Evolutionary conservation across 2,888 invertebrate species (phyloP), one percentile per base, ranked within the genome.

Genomic region (Tortricodes alternella): DNA sequence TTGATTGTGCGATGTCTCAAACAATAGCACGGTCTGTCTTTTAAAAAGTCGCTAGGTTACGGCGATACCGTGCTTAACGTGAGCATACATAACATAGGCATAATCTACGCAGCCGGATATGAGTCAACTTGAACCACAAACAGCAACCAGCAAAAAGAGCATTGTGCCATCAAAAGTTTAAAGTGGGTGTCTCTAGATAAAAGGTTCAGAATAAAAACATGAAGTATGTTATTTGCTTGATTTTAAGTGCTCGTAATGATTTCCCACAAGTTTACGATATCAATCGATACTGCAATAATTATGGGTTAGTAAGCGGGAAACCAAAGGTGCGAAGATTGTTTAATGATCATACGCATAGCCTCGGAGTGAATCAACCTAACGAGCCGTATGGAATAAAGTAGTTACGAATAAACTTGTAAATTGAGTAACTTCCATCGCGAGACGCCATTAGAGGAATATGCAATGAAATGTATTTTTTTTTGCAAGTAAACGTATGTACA

Each of bases 331-430:
- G 34, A 44, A 27, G 37, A n/a, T n/a, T n/a, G n/a, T n/a, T n/a
- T n/a, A 37, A 15, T 29, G 29, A 13, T 37, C 41, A 19, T 29
- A 19, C 21, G 15, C 29, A 37, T 7, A 34, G n/a, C n/a, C n/a
- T n/a, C n/a, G n/a, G n/a, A 38, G 29, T 46, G 52, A 53, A 21
- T 21, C 37, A 53, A 29, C 37, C 46, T 38, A 53, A 29, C 43
- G 43, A 43, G 43, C 44, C 29, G 35, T 37, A 3, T 18, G 38
- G 16, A 38, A 38, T 38, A 19, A 38, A 38, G 38, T 38, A n/a
- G 18, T 19, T n/a, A 9, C 8, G 16, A 27, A 29, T 27, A 27
- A 9, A 23, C 27, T 43, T 18, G 27, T 27, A 13, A 18, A 16
- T 27, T n/a, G 18, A 48, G 24, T 27, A 11, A 38, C 16, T 9